Conservation (phyloP, 2,888 invertebrate genomes). For the Matsumyia berberina region DNA sequence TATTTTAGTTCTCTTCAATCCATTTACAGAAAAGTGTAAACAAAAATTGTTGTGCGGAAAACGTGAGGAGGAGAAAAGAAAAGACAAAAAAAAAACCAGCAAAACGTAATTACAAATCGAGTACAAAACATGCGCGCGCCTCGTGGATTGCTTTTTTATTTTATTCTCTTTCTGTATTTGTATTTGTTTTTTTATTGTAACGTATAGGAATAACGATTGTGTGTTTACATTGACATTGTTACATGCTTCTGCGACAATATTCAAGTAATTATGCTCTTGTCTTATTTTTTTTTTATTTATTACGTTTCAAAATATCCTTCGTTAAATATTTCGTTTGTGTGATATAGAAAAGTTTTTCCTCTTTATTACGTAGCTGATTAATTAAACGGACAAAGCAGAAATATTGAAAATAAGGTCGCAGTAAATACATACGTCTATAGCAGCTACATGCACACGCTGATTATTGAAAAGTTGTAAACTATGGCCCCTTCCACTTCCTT, state of each 20-base stretch:
- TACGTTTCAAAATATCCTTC: slow-evolving; percentile 26
- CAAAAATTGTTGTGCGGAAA: slow-evolving; percentile 38
- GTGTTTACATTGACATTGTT: slow-evolving; percentile 28
- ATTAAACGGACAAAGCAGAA: not conserved
- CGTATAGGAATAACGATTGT: slow-evolving; percentile 32
- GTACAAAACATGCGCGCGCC: slow-evolving; percentile 38
- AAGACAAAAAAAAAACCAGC: slow-evolving; percentile 15
- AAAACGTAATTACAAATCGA: slow-evolving; percentile 49
- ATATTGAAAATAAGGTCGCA: slow-evolving; percentile 44
- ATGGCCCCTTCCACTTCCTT: no score
- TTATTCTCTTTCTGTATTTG: not conserved
- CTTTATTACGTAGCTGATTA: not conserved
- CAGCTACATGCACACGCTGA: no score
- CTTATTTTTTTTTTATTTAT: slow-evolving; percentile 4
- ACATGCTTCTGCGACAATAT: slow-evolving; percentile 35
- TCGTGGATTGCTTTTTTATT: slow-evolving; percentile 9
- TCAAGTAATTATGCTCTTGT: slow-evolving; percentile 14
- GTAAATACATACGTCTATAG: no score
- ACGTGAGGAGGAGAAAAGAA: not conserved
- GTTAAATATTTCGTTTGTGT: not conserved
- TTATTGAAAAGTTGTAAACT: no score
- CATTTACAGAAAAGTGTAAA: slow-evolving; percentile 39
- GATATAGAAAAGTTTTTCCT: not conserved
- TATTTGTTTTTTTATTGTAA: slow-evolving; percentile 7
- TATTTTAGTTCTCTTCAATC: slow-evolving; percentile 29